Evolutionary conservation across 2,888 invertebrate genomes (phyloP).

Genomic region (Lamellibrachia satsuma): DNA sequence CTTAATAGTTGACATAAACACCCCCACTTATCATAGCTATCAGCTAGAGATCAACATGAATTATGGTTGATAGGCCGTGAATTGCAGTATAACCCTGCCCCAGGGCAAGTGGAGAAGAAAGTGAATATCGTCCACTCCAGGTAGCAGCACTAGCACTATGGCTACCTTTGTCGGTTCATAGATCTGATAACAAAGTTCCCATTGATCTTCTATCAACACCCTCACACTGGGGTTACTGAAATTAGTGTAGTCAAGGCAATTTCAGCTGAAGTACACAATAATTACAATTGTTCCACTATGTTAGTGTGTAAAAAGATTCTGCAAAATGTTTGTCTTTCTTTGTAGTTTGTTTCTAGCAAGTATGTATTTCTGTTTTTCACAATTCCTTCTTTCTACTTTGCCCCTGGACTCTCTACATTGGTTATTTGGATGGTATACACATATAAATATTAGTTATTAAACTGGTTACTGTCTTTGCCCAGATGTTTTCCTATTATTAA

Average conservation of each 20-base stretch:
- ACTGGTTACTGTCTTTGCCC: not conserved
- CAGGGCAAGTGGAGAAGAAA: not conserved
- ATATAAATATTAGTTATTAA: not conserved
- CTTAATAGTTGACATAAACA: not conserved
- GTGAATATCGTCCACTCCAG: not conserved
- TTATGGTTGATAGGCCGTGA: conserved; percentile 3
- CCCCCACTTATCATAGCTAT: not conserved
- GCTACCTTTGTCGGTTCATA: not conserved
- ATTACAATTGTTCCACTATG: not conserved
- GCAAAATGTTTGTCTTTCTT: not conserved
- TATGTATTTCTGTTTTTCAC: not conserved
- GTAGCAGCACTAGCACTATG: not conserved
- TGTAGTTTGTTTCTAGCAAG: not conserved
- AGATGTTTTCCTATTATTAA: not conserved
- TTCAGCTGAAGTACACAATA: not conserved
- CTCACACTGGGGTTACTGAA: not conserved
- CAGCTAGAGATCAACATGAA: not conserved
- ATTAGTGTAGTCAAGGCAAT: not conserved
- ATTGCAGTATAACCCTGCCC: not conserved
- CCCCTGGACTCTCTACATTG: not conserved
- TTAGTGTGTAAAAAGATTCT: not conserved
- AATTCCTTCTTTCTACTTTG: not conserved
- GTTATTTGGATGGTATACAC: not conserved
- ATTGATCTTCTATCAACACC: not conserved
- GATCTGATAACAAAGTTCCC: not conserved